phyloP scores from a whole-genome alignment of 2,113 vertebrate species.

The Etheostoma spectabile region DNA sequence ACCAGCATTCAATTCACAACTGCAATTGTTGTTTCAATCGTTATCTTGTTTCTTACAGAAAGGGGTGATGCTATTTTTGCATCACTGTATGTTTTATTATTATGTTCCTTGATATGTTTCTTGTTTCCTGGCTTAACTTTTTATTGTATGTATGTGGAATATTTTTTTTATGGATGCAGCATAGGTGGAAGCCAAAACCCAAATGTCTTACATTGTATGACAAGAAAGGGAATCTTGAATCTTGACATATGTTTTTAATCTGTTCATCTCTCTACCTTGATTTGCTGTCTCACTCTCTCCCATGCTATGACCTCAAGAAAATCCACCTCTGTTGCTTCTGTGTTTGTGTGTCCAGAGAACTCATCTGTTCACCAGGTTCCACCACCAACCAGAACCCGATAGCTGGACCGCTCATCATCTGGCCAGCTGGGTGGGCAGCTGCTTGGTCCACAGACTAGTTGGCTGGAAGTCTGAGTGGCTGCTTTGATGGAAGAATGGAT shows the following conservation, averaged over 20 bases:
- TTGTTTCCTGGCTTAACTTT: neutral
- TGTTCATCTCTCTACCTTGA: neutral
- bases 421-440: constrained; percentile 33
- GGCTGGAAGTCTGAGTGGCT: constrained; percentile 20
- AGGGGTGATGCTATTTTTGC: neutral
- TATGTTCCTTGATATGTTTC: neutral
- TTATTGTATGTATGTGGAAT: neutral
- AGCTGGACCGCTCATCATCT: constrained; percentile 9
- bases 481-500: constrained; percentile 14
- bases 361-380: constrained; percentile 50
- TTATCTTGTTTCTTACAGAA: neutral
- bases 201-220: neutral
- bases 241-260: constrained; percentile 31
- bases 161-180: neutral
- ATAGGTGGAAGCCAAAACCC: neutral
- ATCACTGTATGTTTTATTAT: neutral
- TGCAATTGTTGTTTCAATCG: neutral
- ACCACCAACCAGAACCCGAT: constrained; percentile 26
- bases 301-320: constrained; percentile 23
- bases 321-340: constrained; percentile 37
- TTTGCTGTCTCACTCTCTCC: constrained; percentile 3
- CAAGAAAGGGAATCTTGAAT: neutral
- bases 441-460: constrained; percentile 2
- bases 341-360: constrained; percentile 53
- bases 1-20: neutral